phyloP scores from a whole-genome alignment of 2,113 vertebrate species.

The Nesoenas mayeri region DNA sequence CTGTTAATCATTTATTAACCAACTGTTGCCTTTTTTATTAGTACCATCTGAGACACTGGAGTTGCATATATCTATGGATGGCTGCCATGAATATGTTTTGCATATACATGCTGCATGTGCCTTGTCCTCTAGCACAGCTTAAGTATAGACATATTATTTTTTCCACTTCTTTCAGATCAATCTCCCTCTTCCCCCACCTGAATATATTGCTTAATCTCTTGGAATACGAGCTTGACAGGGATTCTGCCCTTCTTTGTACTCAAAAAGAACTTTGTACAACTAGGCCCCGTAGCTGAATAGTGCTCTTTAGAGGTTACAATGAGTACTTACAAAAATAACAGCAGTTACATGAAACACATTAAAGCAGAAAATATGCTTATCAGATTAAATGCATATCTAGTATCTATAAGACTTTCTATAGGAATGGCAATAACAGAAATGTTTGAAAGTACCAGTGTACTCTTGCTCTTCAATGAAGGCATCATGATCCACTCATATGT shows the following conservation, averaged over 20 bases:
- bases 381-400: neutral
- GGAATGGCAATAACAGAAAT: neutral
- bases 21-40: neutral
- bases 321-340: neutral
- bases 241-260: neutral
- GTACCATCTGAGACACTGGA: neutral
- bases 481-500: neutral
- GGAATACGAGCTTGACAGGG: neutral
- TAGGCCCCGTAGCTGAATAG: neutral
- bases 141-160: neutral
- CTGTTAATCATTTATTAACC: slow-evolving; percentile 26
- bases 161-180: neutral
- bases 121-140: neutral
- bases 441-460: neutral
- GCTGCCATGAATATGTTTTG: slow-evolving; percentile 24
- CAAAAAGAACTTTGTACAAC: neutral
- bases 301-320: neutral
- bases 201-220: neutral
- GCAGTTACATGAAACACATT: neutral
- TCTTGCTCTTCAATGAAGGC: neutral
- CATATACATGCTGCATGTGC: neutral
- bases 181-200: neutral
- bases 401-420: neutral
- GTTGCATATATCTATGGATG: neutral
- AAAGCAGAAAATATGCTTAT: neutral